Evolutionary conservation across 2,113 vertebrate genomes (phyloP), one percentile per base, ranked within the genome.

Genomic region (Beaufortia kweichowensis): DNA sequence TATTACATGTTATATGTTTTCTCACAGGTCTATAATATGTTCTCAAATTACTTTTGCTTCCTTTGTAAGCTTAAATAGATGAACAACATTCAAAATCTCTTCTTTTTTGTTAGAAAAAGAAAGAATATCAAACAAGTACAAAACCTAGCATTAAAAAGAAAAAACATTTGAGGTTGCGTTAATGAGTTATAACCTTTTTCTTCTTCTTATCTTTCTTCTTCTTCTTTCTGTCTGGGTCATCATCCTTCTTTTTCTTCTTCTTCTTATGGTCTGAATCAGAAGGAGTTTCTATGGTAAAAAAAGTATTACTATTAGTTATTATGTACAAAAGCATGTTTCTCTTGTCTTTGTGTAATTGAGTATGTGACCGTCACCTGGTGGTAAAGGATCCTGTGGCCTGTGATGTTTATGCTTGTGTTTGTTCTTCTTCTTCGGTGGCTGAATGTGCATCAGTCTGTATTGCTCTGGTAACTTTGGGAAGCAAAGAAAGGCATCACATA

Each of bases 161-260:
- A 35, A 35, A 39, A 11, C 8, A 39, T 39, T 11, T 10, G 35
- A 9, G 0, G 14, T 46, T 46, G 14, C 15, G 1, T 46, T 4
- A 17, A 17, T 46, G 14, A 46, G 43, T 14, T 14, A 9, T 67
- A 80, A 98, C 97, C 93, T 99, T 99, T 84, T 99, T 99, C 90
- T 99, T 98, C 87, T 99, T 99, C 86, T 99, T 98, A 70, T 98
- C 96, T 86, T 98, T 98, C 92, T 99, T 99, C 90, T 97, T 98
- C 86, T 96, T 95, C 84, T 98, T 97, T 78, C 96, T 88, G 39
- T 98, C 96, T 0, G 96, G 96, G 85, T 99, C 97, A 24, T 99
- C 97, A 0, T 98, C 96, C 77, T 96, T 94, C 84, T 98, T 99
- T 90, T 99, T 99, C 89, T 99, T 99, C 89, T 99, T 99, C 85